Percentiles rank a stretch among this genome's conserved stretches.
phyloP scores from a whole-genome alignment of 1,140 invertebrate genomes.

The Drosophila nigrodunni region DNA sequence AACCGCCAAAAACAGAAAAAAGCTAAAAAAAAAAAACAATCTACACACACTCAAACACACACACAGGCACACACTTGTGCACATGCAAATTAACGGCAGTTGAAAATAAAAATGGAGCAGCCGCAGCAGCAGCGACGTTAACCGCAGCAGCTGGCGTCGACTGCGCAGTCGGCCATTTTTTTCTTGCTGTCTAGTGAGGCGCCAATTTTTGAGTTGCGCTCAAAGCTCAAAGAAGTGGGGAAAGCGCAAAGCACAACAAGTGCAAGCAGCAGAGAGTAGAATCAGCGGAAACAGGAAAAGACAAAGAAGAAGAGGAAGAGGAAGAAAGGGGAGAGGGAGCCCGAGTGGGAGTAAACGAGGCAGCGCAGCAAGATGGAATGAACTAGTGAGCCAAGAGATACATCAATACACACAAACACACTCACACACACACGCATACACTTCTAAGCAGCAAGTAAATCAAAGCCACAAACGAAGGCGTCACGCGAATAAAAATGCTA shows the following conservation, averaged over 20 bases:
- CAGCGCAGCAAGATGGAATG: neutral
- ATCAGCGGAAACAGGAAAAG: neutral
- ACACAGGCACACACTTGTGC: constrained; percentile 39
- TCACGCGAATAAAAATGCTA: constrained; percentile 38
- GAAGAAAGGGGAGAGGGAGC: neutral
- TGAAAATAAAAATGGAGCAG: constrained; percentile 79
- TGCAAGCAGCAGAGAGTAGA: constrained; percentile 8
- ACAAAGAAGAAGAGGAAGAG: constrained; percentile 12
- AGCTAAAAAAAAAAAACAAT: constrained; percentile 35
- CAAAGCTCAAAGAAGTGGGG: constrained; percentile 62
- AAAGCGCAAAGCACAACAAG: constrained; percentile 42
- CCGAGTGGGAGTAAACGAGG: neutral
- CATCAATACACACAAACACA: constrained; percentile 8
- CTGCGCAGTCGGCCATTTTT: constrained; percentile 57
- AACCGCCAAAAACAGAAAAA: constrained; percentile 48
- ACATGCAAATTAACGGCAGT: constrained; percentile 75
- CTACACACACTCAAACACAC: constrained; percentile 21
- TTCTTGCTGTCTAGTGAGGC: constrained; percentile 58
- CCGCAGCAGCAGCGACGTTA: constrained; percentile 47
- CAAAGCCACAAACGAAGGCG: constrained; percentile 52
- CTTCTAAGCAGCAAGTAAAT: constrained; percentile 43
- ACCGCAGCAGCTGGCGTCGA: constrained; percentile 38
- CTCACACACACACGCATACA: constrained; percentile 1
- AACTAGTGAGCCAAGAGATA: constrained; percentile 26
- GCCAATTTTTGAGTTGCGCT: constrained; percentile 53